phyloP scores from a whole-genome alignment of 2,888 invertebrate genomes.

The Ligdia adustata region DNA sequence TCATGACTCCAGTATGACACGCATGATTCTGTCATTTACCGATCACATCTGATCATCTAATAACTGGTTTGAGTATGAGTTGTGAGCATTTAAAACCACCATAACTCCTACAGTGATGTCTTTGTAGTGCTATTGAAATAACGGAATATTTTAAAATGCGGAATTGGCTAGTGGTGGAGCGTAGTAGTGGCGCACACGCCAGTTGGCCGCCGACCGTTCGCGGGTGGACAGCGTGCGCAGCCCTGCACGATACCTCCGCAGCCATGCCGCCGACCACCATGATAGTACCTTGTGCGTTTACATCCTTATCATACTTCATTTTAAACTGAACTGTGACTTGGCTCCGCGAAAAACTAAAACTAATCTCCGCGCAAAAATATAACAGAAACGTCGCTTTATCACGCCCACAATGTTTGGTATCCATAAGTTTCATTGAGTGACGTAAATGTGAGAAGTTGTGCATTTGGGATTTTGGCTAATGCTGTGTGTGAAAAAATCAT shows the following conservation, averaged over 20 bases:
- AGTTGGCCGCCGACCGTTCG: constrained; percentile 78
- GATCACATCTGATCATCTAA: constrained; percentile 34
- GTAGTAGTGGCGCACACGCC: constrained; percentile 62
- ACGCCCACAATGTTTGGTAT: constrained; percentile 43
- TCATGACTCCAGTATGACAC: constrained; percentile 29
- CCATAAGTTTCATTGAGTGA: constrained; percentile 47
- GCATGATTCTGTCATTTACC: constrained; percentile 30
- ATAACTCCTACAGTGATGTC: constrained; percentile 49
- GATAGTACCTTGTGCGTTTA: constrained; percentile 80
- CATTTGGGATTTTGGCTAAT: constrained; percentile 51
- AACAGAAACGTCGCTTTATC: constrained; percentile 35
- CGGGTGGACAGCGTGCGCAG: constrained; percentile 71
- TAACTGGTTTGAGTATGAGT: constrained; percentile 42
- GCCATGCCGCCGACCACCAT: constrained; percentile 81
- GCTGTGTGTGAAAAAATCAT: constrained; percentile 49
- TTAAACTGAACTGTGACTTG: constrained; percentile 9
- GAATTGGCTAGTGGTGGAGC: constrained; percentile 74
- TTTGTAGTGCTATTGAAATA: constrained; percentile 66
- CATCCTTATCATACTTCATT: constrained; percentile 22
- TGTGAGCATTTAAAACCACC: constrained; percentile 43
- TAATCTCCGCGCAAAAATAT: constrained; percentile 29
- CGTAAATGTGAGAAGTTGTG: constrained; percentile 43
- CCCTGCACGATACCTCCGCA: constrained; percentile 60
- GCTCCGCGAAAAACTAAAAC: constrained; percentile 27
- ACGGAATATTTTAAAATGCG: constrained; percentile 79